These are phyloP conservation scores for Leuciscus idus DNA, from an alignment of 2,113 vertebrate species.

Conservation along the genomic window DNA sequence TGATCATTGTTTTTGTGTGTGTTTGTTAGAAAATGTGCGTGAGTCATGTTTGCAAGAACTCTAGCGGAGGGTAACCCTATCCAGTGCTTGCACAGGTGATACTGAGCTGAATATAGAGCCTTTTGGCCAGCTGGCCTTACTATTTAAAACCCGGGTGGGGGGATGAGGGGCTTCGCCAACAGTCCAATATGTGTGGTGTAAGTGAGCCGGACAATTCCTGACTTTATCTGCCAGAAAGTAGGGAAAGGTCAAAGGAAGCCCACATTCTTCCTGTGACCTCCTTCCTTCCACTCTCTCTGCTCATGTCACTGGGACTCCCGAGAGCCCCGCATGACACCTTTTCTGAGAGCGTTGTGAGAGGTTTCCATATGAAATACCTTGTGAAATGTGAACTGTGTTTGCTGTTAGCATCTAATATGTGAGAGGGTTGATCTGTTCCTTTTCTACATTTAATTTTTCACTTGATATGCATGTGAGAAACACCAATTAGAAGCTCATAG, in stretches of 20 bases:
- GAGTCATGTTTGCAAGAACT: slow-evolving; percentile 44
- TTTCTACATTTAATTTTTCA: not conserved
- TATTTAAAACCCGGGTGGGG: slow-evolving; percentile 76
- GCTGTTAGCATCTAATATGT: slow-evolving; percentile 16
- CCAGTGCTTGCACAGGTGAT: slow-evolving; percentile 75
- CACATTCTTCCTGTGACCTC: slow-evolving; percentile 10
- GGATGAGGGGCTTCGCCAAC: slow-evolving; percentile 55
- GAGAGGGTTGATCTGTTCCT: slow-evolving; percentile 14
- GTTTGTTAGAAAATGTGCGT: slow-evolving; percentile 49
- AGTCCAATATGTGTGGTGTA: slow-evolving; percentile 51
- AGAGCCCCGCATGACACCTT: not conserved
- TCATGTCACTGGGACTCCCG: not conserved
- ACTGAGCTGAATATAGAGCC: slow-evolving; percentile 77
- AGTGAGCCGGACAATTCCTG: slow-evolving; percentile 32
- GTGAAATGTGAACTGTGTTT: slow-evolving; percentile 49
- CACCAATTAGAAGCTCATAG: not conserved
- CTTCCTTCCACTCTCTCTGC: slow-evolving; percentile 21
- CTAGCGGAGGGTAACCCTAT: slow-evolving; percentile 71
- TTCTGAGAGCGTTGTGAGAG: slow-evolving; percentile 29
- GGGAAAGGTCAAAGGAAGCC: slow-evolving; percentile 38
- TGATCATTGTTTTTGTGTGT: slow-evolving; percentile 21
- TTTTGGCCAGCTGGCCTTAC: slow-evolving; percentile 76
- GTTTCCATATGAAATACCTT: slow-evolving; percentile 11
- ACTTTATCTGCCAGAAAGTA: slow-evolving; percentile 25
- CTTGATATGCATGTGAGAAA: not conserved